Conservation (phyloP, 2,797 vertebrate genomes). For the Pipistrellus nathusii region DNA sequence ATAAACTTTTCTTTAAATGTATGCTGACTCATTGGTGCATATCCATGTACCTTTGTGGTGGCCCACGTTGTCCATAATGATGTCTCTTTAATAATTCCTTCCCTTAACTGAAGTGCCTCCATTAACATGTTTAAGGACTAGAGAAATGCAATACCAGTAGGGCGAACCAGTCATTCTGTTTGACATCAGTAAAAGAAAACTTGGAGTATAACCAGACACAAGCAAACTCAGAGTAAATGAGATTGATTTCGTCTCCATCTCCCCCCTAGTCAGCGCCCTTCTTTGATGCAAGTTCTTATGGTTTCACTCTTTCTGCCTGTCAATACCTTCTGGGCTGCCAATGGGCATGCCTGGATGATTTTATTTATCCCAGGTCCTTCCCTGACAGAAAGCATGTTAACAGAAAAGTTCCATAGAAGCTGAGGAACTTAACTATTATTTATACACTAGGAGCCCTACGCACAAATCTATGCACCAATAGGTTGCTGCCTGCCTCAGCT, state of each 20-base stretch:
- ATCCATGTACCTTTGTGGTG: neutral
- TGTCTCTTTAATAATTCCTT: neutral
- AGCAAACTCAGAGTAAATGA: neutral
- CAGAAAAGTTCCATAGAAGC: neutral
- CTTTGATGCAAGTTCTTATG: neutral
- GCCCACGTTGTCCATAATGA: neutral
- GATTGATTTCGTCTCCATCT: neutral
- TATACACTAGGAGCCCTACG: too few species aligned
- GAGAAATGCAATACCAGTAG: neutral
- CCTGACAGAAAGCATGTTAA: neutral
- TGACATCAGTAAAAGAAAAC: neutral
- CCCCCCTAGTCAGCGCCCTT: neutral
- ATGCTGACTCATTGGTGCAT: neutral
- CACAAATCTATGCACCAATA: too few species aligned
- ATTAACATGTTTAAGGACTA: neutral
- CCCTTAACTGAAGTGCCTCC: neutral
- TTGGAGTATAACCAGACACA: neutral
- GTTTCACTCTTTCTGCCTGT: neutral
- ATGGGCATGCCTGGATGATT: too few species aligned
- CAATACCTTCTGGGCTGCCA: neutral
- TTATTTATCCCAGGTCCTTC: neutral
- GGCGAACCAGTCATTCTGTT: neutral
- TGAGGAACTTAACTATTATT: neutral
- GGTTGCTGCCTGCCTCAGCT: too few species aligned
- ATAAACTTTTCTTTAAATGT: neutral